Percentiles rank a stretch among this genome's conserved stretches.
Conservation (phyloP, 2,797 vertebrate genomes). For the Helostoma temminkii region DNA sequence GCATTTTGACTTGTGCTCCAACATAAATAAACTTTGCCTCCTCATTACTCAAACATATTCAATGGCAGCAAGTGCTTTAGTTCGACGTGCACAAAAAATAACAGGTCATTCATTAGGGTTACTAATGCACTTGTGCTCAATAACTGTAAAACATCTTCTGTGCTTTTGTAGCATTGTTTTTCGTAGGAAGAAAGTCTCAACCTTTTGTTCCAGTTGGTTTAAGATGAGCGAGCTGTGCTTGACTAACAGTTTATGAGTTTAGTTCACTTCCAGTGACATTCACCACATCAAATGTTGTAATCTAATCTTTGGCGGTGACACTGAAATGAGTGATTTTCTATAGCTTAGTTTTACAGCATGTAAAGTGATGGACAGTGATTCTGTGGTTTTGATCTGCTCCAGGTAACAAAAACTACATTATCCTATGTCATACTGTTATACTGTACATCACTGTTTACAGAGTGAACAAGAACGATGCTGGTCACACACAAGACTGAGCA, state of each 20-base stretch:
- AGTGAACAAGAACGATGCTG: conserved; percentile 37
- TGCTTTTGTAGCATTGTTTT: conserved; percentile 45
- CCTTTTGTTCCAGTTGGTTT: conserved; percentile 5
- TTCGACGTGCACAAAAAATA: conserved; percentile 8
- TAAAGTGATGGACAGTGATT: conserved; percentile 18
- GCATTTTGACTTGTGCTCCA: conserved; percentile 49
- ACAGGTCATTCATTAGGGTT: not conserved
- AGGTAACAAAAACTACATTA: conserved; percentile 31
- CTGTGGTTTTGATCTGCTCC: conserved; percentile 6
- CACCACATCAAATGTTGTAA: conserved; percentile 1
- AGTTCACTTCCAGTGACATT: conserved; percentile 10
- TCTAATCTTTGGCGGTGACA: conserved; percentile 61
- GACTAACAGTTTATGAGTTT: not conserved
- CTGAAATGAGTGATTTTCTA: conserved; percentile 30
- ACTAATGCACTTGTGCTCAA: conserved; percentile 13
- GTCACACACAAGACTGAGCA: conserved; percentile 35
- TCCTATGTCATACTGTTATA: conserved; percentile 29
- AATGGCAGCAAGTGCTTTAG: not conserved
- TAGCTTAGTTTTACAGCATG: conserved; percentile 2
- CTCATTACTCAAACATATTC: not conserved
- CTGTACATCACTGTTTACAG: conserved; percentile 46
- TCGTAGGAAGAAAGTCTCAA: not conserved
- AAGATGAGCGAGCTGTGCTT: conserved; percentile 25
- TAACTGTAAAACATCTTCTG: conserved; percentile 29
- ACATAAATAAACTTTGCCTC: conserved; percentile 17